These are phyloP conservation scores for Limnephilus lunatus DNA, from an alignment of 2,888 invertebrate genomes.

Conservation along the genomic window DNA sequence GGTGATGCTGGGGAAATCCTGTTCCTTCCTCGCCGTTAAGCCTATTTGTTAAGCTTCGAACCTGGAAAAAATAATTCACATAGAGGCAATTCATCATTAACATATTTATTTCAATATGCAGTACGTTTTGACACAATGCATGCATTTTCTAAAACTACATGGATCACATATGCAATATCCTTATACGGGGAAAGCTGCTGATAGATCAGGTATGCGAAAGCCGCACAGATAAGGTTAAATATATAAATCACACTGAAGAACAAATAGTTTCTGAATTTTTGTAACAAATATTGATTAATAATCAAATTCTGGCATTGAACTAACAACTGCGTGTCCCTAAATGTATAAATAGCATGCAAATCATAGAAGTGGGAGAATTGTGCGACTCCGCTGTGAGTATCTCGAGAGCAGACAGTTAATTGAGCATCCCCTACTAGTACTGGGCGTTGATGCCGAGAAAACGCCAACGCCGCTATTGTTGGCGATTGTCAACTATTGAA, in stretches of 20 bases:
- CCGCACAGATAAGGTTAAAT: too few species aligned
- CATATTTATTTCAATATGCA: background rate
- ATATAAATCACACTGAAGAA: background rate
- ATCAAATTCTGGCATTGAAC: background rate
- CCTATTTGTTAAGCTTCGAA: conserved; percentile 89
- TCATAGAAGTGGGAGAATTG: background rate
- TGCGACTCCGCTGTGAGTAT: background rate
- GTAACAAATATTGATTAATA: background rate
- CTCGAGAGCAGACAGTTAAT: too few species aligned
- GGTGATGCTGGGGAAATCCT: conserved; percentile 74
- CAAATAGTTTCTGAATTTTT: too few species aligned
- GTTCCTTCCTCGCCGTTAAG: conserved; percentile 89
- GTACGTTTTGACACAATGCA: too few species aligned
- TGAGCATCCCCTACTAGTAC: too few species aligned
- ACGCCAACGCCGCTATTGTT: too few species aligned
- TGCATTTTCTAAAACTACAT: too few species aligned
- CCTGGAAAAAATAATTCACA: conserved; percentile 74
- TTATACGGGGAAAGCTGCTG: too few species aligned
- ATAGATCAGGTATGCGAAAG: too few species aligned
- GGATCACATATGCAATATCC: too few species aligned
- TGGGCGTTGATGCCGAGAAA: too few species aligned
- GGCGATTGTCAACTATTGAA: too few species aligned
- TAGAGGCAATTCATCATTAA: background rate
- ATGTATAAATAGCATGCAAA: background rate
- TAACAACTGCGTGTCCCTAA: background rate